phyloP scores from a whole-genome alignment of 2,113 vertebrate genomes.

The Stegastes partitus region DNA sequence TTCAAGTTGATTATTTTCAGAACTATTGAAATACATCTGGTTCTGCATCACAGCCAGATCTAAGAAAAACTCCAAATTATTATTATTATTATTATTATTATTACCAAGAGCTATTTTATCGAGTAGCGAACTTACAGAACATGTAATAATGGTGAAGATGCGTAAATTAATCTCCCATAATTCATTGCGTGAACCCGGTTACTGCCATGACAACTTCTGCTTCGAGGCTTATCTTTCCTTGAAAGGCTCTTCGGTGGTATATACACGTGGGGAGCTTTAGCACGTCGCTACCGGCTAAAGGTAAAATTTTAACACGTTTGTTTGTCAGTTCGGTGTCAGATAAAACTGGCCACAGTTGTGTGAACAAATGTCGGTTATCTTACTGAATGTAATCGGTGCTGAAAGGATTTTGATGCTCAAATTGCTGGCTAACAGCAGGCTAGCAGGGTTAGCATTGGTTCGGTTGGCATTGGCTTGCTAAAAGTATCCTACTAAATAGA shows the following conservation, averaged over 20 bases:
- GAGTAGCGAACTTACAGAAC: background rate
- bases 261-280: constrained; percentile 66
- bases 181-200: constrained; percentile 31
- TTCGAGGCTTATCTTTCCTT: background rate
- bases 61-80: too few species aligned
- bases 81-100: too few species aligned
- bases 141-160: constrained; percentile 1
- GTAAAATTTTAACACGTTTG: constrained; percentile 38
- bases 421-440: constrained; percentile 24
- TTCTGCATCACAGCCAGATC: too few species aligned
- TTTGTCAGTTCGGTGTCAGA: rapidly evolving
- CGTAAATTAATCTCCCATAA: constrained; percentile 42
- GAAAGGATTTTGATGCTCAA: background rate
- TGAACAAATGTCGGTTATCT: background rate
- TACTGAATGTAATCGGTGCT: background rate
- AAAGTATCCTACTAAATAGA: background rate
- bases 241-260: constrained; percentile 40
- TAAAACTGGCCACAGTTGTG: background rate
- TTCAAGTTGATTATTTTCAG: too few species aligned
- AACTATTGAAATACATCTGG: too few species aligned
- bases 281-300: constrained; percentile 15
- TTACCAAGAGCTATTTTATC: background rate
- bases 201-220: background rate
- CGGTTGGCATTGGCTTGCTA: background rate
- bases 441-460: constrained; percentile 50